Percentiles rank a stretch among this genome's conserved stretches.
These are phyloP conservation scores for Scaptomyza pallida DNA, from an alignment of 1,140 invertebrate species.

Conservation along the genomic window DNA sequence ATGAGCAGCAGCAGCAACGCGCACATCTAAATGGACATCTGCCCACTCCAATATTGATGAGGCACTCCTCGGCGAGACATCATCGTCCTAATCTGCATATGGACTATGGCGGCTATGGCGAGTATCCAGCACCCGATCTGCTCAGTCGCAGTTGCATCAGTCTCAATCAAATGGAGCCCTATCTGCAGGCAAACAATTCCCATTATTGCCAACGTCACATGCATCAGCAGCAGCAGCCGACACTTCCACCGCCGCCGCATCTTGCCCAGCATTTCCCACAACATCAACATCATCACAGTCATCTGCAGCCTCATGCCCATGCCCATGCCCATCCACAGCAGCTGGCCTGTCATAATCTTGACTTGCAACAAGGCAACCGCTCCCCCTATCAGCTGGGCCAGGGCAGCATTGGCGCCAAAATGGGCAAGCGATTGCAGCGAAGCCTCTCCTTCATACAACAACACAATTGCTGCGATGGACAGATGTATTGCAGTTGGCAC, in stretches of 20 bases:
- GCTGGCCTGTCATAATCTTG: conserved; percentile 39
- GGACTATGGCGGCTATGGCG: conserved; percentile 68
- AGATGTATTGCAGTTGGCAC: conserved; percentile 73
- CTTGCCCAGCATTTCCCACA: conserved; percentile 24
- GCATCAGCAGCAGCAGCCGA: conserved; percentile 45
- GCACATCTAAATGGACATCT: conserved; percentile 65
- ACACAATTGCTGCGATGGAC: conserved; percentile 79
- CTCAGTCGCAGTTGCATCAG: conserved; percentile 82
- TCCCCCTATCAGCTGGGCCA: conserved; percentile 64
- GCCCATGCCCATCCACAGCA: conserved; percentile 25
- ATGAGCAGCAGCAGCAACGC: conserved; percentile 32
- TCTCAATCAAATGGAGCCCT: conserved; percentile 78
- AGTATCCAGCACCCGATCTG: conserved; percentile 74
- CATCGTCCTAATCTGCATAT: conserved; percentile 51
- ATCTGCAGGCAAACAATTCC: conserved; percentile 42
- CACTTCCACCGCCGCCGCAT: conserved; percentile 10
- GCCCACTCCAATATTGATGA: conserved; percentile 62
- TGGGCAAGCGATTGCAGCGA: conserved; percentile 78
- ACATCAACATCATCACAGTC: conserved; percentile 48
- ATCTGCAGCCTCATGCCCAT: conserved; percentile 42
- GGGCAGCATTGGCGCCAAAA: conserved; percentile 68
- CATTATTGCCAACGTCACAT: conserved; percentile 63
- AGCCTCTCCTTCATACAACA: conserved; percentile 82
- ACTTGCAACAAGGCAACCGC: conserved; percentile 18
- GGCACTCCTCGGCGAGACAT: conserved; percentile 67